Conservation (phyloP, 2,113 vertebrate species). For the mouse (Mus musculus) region DNA sequence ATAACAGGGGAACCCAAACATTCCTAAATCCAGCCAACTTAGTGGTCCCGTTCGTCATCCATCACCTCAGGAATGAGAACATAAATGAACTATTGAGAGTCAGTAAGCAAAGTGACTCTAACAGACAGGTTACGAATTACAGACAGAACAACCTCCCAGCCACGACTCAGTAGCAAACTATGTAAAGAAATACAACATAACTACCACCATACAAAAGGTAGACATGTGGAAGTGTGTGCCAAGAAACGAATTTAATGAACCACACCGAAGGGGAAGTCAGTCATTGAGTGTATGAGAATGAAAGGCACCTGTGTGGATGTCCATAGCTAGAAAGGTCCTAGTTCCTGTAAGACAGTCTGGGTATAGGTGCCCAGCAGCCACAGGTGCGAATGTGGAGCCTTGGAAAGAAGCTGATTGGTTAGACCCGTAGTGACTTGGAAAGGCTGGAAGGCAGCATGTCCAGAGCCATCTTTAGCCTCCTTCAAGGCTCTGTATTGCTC, state of each 20-base stretch:
- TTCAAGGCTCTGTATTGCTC: not conserved
- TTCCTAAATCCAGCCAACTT: not conserved
- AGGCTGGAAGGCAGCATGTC: not conserved
- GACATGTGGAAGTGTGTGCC: not conserved
- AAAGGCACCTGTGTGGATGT: not conserved
- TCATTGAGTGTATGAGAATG: not conserved
- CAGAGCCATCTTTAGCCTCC: not conserved
- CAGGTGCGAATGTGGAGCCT: too few species aligned
- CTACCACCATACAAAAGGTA: not conserved
- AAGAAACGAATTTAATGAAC: not conserved
- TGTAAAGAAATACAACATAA: not conserved
- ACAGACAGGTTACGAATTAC: not conserved
- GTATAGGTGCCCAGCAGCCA: too few species aligned
- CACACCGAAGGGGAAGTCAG: too few species aligned
- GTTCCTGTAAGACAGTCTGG: not conserved
- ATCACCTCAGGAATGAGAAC: not conserved
- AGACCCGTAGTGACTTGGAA: not conserved
- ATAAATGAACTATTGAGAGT: slow-evolving; percentile 3
- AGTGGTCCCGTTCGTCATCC: not conserved
- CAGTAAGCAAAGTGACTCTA: not conserved
- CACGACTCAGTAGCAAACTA: not conserved
- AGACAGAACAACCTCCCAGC: not conserved
- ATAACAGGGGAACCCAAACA: not conserved
- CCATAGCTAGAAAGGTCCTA: not conserved
- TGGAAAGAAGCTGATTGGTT: not conserved